These are phyloP conservation scores for Stegophylla sp. DNA, from an alignment of 2,888 invertebrate species.

Conservation along the genomic window DNA sequence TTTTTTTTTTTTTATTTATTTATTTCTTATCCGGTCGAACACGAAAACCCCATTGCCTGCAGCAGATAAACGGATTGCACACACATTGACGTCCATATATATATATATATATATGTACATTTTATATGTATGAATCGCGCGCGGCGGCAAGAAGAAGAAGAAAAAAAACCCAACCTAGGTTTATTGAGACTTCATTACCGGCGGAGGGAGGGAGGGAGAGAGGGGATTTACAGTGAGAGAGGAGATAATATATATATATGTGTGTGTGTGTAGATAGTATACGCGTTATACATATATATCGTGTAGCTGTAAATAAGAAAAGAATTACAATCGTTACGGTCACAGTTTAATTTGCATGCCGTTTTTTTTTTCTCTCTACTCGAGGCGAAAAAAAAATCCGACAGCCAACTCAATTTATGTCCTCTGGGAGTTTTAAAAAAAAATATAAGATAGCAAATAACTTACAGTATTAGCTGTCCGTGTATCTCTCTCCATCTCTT, in stretches of 20 bases:
- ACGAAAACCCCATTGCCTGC: slow-evolving; percentile 48
- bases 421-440: slow-evolving; percentile 42
- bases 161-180: slow-evolving; percentile 15
- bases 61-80: slow-evolving; percentile 48
- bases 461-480: slow-evolving; percentile 16
- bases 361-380: slow-evolving; percentile 29
- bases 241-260: slow-evolving; percentile 7
- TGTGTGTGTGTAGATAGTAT: not conserved
- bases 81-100: slow-evolving; percentile 39
- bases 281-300: too few relatives aligned
- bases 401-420: slow-evolving; percentile 51
- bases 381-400: slow-evolving; percentile 30
- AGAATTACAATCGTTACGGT: slow-evolving; percentile 58
- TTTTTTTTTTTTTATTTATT: too few relatives aligned
- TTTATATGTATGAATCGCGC: slow-evolving; percentile 41
- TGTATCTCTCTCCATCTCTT: not conserved
- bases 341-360: slow-evolving; percentile 55
- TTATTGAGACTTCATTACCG: slow-evolving; percentile 45
- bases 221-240: not conserved
- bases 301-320: slow-evolving; percentile 53
- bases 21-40: slow-evolving; percentile 48
- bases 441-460: slow-evolving; percentile 53
- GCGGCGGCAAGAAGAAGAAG: not conserved
- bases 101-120: too few relatives aligned
- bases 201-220: not conserved